These are phyloP conservation scores for Tetrapedia diversipes DNA, from an alignment of 2,888 invertebrate genomes.

Conservation along the genomic window DNA sequence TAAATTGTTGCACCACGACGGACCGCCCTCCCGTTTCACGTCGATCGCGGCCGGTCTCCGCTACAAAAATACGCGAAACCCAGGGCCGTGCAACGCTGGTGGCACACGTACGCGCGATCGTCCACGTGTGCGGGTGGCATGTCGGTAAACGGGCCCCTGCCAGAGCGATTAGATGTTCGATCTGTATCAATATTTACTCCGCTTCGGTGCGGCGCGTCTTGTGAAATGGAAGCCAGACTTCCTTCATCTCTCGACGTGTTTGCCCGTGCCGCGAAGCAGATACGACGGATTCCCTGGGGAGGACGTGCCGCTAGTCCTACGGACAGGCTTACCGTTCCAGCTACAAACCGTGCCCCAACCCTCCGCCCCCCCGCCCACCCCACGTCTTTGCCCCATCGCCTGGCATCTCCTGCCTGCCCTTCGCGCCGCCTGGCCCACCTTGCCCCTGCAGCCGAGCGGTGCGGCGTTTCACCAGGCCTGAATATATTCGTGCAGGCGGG, in stretches of 20 bases:
- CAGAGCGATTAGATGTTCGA: slow-evolving; percentile 80
- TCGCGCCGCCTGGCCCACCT: slow-evolving; percentile 50
- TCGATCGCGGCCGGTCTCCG: slow-evolving; percentile 56
- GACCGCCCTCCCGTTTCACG: slow-evolving; percentile 42
- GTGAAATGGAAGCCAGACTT: slow-evolving; percentile 77
- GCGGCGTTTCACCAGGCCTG: slow-evolving; percentile 64
- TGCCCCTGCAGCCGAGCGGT: slow-evolving; percentile 41
- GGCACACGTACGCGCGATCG: slow-evolving; percentile 30
- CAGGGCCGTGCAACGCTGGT: too few species aligned
- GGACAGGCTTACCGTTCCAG: slow-evolving; percentile 79
- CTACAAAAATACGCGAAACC: slow-evolving; percentile 41
- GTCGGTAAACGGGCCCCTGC: slow-evolving; percentile 75
- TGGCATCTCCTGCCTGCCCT: slow-evolving; percentile 42
- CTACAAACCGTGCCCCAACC: slow-evolving; percentile 67
- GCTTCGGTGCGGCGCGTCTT: slow-evolving; percentile 72
- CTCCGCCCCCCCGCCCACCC: slow-evolving; percentile 37
- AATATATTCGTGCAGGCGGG: slow-evolving; percentile 65
- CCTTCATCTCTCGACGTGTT: slow-evolving; percentile 77
- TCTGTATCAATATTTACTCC: slow-evolving; percentile 81
- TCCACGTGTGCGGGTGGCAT: slow-evolving; percentile 72
- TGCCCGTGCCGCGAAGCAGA: slow-evolving; percentile 78
- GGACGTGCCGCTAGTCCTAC: slow-evolving; percentile 78
- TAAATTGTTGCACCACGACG: slow-evolving; percentile 58
- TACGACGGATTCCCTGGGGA: slow-evolving; percentile 79
- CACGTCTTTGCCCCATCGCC: slow-evolving; percentile 54